A percentile compares a stretch with the other conserved stretches of the same genome.
phyloP scores from a whole-genome alignment of 1,140 invertebrate species.

The Arctopsyche grandis region DNA sequence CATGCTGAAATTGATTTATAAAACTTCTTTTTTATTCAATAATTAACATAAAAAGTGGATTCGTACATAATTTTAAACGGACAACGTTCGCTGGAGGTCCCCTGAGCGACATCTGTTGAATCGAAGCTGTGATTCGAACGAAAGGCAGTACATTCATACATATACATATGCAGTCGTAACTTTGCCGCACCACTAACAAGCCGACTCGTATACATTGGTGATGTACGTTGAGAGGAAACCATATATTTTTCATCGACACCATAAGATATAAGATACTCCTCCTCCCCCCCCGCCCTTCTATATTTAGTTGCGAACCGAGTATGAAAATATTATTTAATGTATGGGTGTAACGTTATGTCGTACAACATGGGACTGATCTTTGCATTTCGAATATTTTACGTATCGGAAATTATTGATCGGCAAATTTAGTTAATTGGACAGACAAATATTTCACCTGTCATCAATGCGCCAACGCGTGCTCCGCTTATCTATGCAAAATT shows the following conservation, averaged over 20 bases:
- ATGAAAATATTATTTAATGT: not conserved
- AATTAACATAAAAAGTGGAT: no score
- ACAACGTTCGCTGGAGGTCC: not conserved
- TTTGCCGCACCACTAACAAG: constrained; percentile 36
- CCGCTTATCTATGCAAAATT: no score
- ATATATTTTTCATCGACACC: constrained; percentile 28
- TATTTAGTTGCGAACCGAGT: not conserved
- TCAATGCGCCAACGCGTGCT: not conserved
- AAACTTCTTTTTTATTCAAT: not conserved
- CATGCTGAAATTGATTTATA: constrained; percentile 5
- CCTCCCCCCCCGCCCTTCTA: not conserved
- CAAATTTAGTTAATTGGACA: not conserved
- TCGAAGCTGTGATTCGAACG: not conserved
- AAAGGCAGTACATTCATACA: not conserved
- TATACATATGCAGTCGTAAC: constrained; percentile 18
- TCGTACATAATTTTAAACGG: not conserved
- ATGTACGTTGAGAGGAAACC: constrained; percentile 24
- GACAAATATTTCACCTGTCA: not conserved
- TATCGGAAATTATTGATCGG: not conserved
- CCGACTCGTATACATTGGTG: constrained; percentile 35
- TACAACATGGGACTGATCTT: not conserved
- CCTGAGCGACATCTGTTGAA: constrained; percentile 2
- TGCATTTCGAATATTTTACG: not conserved
- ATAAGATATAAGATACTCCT: constrained; percentile 8
- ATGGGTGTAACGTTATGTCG: not conserved